Evolutionary conservation across 2,113 vertebrate species (phyloP).

Genomic region (Antigone vipio): DNA sequence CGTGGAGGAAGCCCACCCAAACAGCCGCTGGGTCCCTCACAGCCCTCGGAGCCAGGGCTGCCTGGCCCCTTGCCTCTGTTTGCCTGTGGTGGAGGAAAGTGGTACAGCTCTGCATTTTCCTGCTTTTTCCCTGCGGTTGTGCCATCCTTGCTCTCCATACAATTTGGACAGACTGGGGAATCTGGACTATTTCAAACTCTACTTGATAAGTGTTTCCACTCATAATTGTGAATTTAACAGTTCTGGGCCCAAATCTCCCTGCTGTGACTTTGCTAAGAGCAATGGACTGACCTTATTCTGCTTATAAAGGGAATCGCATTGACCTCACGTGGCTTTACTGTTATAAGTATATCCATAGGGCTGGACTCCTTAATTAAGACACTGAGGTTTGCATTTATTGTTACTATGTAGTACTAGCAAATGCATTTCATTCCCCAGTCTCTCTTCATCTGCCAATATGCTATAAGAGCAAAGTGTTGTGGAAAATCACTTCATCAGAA

Average conservation of each 20-base stretch:
- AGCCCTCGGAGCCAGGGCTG: accelerated
- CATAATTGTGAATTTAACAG: neutral
- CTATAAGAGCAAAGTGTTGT: constrained; percentile 13
- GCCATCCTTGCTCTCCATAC: neutral
- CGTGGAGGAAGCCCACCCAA: neutral
- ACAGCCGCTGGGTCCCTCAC: accelerated
- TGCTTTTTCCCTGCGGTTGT: neutral
- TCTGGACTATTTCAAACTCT: neutral
- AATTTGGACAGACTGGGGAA: neutral
- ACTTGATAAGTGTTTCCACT: neutral
- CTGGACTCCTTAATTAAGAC: neutral
- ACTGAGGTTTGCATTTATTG: neutral
- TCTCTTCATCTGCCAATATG: neutral
- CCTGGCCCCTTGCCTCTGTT: neutral
- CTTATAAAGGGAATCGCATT: neutral
- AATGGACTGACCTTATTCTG: neutral
- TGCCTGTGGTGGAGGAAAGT: neutral
- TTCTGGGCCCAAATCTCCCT: neutral
- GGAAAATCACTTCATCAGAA: constrained; percentile 58
- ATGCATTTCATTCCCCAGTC: neutral
- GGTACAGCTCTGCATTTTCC: neutral
- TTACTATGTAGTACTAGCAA: neutral
- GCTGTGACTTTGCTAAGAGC: neutral
- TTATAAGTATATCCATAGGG: neutral
- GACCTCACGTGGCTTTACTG: neutral